Percentiles rank a stretch among this genome's conserved stretches.
Conservation (phyloP, 1,140 invertebrate species). For the Leptoteleia sp. region DNA sequence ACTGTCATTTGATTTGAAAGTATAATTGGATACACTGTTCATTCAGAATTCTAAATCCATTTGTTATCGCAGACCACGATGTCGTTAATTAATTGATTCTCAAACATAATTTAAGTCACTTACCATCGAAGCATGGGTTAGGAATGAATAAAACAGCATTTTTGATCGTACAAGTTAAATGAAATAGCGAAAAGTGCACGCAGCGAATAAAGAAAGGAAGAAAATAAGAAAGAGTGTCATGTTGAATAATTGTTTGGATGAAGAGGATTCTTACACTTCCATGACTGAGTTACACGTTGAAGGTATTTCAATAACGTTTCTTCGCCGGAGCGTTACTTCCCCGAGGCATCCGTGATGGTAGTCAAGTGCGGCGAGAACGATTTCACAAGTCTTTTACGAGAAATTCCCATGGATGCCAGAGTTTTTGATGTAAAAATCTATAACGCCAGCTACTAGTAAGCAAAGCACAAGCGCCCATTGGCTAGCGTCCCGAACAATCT, state of each 20-base stretch:
- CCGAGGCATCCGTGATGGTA: slow-evolving; percentile 62
- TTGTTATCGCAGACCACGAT: no score
- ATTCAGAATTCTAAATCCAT: no score
- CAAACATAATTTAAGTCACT: no score
- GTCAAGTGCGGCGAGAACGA: slow-evolving; percentile 67
- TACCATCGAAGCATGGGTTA: no score
- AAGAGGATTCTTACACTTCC: slow-evolving; percentile 63
- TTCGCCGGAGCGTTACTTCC: slow-evolving; percentile 64
- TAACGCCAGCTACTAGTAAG: slow-evolving; percentile 74
- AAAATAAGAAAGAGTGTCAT: no score
- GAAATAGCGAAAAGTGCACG: no score
- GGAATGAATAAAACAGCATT: no score
- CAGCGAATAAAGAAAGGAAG: no score
- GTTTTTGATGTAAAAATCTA: slow-evolving; percentile 71
- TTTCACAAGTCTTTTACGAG: slow-evolving; percentile 65
- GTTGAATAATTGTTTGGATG: slow-evolving; percentile 33
- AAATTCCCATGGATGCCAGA: slow-evolving; percentile 74
- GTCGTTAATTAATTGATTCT: no score
- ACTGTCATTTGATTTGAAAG: no score
- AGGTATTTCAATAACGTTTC: slow-evolving; percentile 66
- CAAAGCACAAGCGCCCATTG: slow-evolving; percentile 74
- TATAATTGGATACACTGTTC: no score
- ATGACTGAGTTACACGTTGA: slow-evolving; percentile 53
- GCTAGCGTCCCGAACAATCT: slow-evolving; percentile 67
- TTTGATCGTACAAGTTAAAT: no score